phyloP scores from a whole-genome alignment of 2,888 invertebrate species.

The Hirtodrosophila duncani region DNA sequence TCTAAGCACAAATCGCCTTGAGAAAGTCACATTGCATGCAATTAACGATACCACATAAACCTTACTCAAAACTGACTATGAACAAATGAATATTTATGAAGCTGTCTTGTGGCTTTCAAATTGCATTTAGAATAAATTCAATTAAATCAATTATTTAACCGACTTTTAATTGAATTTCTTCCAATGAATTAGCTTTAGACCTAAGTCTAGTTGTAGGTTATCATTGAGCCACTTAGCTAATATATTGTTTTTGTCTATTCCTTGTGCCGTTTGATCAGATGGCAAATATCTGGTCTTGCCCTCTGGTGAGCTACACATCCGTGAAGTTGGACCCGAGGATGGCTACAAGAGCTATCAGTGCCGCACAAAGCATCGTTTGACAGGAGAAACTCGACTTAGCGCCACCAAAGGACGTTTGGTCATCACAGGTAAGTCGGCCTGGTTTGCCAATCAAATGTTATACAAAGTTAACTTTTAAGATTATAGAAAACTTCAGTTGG shows the following conservation, averaged over 20 bases:
- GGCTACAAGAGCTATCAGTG: slow-evolving; percentile 96
- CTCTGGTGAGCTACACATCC: slow-evolving; percentile 96
- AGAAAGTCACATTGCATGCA: slow-evolving; percentile 51
- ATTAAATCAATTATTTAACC: slow-evolving; percentile 28
- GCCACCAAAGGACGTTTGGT: slow-evolving; percentile 95
- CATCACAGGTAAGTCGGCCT: slow-evolving; percentile 90
- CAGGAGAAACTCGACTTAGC: slow-evolving; percentile 94
- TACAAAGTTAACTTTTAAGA: neutral
- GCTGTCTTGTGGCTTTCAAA: slow-evolving; percentile 43
- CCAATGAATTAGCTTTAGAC: slow-evolving; percentile 31
- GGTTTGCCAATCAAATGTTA: slow-evolving; percentile 44
- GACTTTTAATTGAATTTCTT: slow-evolving; percentile 38
- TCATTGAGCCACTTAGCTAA: slow-evolving; percentile 14
- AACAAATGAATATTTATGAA: slow-evolving; percentile 2
- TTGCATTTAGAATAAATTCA: slow-evolving; percentile 31
- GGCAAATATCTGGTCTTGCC: slow-evolving; percentile 96
- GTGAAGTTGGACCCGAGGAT: slow-evolving; percentile 96
- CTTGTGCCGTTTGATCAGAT: slow-evolving; percentile 81
- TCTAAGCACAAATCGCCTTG: slow-evolving; percentile 23
- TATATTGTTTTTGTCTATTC: slow-evolving; percentile 23
- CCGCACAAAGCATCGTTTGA: slow-evolving; percentile 93
- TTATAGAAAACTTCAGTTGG: slow-evolving; percentile 19
- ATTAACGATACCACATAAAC: slow-evolving; percentile 24
- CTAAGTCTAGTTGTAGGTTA: no score
- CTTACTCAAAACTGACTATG: slow-evolving; percentile 3